Percentiles rank a stretch among this genome's conserved stretches.
Conservation (phyloP, 2,888 invertebrate genomes). For the Galerucella calmariensis region DNA sequence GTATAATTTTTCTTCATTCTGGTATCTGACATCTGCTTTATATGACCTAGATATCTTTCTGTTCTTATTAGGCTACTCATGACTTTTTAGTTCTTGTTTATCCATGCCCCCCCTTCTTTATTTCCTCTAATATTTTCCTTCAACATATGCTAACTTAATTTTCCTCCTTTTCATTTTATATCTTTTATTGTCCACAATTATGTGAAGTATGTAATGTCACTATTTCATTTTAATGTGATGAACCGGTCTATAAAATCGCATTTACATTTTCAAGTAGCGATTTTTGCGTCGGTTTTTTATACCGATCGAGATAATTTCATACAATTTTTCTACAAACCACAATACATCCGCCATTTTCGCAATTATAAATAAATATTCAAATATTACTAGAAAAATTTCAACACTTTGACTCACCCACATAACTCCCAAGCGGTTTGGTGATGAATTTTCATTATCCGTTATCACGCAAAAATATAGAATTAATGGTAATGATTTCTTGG, state of each 20-base stretch:
- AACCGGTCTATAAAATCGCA: background rate
- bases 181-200: background rate
- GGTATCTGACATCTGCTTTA: too few relatives aligned
- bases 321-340: constrained; percentile 3
- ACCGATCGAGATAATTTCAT: constrained; percentile 1
- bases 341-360: constrained; percentile 20
- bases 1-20: too few relatives aligned
- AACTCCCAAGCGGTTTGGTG: constrained; percentile 16
- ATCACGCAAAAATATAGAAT: constrained; percentile 3
- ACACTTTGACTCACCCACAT: constrained; percentile 26
- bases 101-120: too few relatives aligned
- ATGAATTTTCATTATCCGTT: constrained; percentile 16
- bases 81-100: too few relatives aligned
- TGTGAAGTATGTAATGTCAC: background rate
- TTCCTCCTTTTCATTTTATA: too few relatives aligned
- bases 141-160: too few relatives aligned
- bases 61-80: too few relatives aligned
- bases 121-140: too few relatives aligned
- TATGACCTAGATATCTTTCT: too few relatives aligned
- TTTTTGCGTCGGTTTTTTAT: constrained; percentile 24
- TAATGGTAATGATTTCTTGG: constrained; percentile 9
- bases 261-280: constrained; percentile 24
- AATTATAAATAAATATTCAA: constrained; percentile 12
- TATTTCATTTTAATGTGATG: background rate
- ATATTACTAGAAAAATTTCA: constrained; percentile 12